These are phyloP conservation scores for Liopterus haemorrhoidalis DNA, from an alignment of 2,888 invertebrate genomes.

Conservation along the genomic window DNA sequence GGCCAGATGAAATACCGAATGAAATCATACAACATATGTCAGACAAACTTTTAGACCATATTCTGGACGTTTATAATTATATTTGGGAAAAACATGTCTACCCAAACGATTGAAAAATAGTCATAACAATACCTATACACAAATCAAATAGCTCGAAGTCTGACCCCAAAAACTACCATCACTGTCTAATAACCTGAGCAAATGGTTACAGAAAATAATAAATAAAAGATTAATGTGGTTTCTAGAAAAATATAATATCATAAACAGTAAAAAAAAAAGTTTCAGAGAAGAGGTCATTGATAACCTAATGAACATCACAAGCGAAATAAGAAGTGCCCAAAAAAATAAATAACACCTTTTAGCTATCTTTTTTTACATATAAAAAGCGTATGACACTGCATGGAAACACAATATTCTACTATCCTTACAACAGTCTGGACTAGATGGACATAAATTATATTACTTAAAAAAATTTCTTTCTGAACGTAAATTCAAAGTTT, in stretches of 20 bases:
- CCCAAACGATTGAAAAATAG: slow-evolving; percentile 4
- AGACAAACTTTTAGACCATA: not conserved
- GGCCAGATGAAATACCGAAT: slow-evolving; percentile 4
- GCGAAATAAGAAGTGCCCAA: no score
- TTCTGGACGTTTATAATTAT: slow-evolving; percentile 4
- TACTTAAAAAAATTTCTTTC: no score
- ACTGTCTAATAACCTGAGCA: slow-evolving; percentile 10
- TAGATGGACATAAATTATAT: no score
- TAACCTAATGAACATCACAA: no score
- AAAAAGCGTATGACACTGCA: no score
- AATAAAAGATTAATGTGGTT: slow-evolving; percentile 23
- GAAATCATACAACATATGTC: slow-evolving; percentile 8
- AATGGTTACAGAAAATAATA: slow-evolving; percentile 23
- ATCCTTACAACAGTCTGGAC: no score
- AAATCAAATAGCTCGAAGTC: slow-evolving; percentile 2
- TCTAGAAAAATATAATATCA: slow-evolving; percentile 20
- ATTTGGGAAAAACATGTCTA: not conserved
- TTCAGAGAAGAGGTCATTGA: slow-evolving; percentile 21
- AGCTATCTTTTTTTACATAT: no score
- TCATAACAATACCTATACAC: not conserved
- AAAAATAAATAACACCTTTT: no score
- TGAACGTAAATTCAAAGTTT: no score
- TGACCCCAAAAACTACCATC: slow-evolving; percentile 5
- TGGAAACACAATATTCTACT: no score
- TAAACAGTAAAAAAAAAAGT: slow-evolving; percentile 17